Evolutionary conservation across 2,888 invertebrate genomes (phyloP).

Genomic region (Drosophila pseudotakahashii): DNA sequence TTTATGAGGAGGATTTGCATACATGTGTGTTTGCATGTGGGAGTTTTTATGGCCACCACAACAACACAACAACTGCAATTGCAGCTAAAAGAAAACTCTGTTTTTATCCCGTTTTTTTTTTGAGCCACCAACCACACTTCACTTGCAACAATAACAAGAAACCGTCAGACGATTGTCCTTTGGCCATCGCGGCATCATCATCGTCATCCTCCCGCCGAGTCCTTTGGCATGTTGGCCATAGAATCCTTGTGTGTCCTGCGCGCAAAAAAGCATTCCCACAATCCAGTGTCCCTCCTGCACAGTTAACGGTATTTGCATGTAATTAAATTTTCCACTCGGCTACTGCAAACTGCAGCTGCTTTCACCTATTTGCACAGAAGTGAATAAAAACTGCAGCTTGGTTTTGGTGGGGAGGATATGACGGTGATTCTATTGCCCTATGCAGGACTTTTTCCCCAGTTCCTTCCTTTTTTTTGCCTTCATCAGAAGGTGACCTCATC

Average conservation of each 20-base stretch:
- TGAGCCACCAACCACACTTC: conserved; percentile 1
- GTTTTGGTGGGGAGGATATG: conserved; percentile 17
- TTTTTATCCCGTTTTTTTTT: conserved; percentile 4
- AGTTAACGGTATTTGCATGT: conserved; percentile 81
- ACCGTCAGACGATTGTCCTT: conserved; percentile 42
- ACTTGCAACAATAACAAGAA: conserved; percentile 38
- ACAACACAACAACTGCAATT: conserved; percentile 32
- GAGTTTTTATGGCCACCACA: conserved; percentile 22
- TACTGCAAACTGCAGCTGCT: conserved; percentile 65
- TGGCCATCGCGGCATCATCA: conserved; percentile 29
- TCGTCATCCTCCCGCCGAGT: conserved; percentile 22
- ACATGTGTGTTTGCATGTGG: conserved; percentile 23
- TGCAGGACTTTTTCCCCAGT: conserved; percentile 5
- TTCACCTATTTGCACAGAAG: conserved; percentile 60
- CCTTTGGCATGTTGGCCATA: conserved; percentile 34
- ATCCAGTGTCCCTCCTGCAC: conserved; percentile 26
- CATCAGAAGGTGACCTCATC: conserved; percentile 38
- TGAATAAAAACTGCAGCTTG: conserved; percentile 27
- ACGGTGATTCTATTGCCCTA: conserved; percentile 13
- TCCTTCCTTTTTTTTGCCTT: conserved; percentile 37
- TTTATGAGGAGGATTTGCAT: conserved; percentile 42
- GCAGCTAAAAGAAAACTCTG: conserved; percentile 42
- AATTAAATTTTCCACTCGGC: conserved; percentile 80
- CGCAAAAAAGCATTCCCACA: conserved; percentile 8
- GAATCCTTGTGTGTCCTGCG: neutral